Conservation (phyloP, 2,797 vertebrate genomes). For the Acanthopagrus latus region DNA sequence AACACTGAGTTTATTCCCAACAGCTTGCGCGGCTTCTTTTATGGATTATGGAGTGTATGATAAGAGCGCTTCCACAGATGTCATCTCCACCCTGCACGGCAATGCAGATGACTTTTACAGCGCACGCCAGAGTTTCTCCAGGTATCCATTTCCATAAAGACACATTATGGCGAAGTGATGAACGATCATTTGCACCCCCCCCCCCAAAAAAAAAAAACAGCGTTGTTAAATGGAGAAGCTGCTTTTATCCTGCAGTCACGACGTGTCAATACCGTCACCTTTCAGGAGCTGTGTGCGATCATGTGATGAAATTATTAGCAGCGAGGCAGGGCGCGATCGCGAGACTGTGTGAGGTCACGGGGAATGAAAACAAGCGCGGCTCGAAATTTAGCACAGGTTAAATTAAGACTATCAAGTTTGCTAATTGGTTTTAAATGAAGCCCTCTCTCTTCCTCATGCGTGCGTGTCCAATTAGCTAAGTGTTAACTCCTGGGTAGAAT, state of each 20-base stretch:
- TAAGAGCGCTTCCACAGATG: constrained; percentile 50
- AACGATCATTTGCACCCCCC: constrained; percentile 53
- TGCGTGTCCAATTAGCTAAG: constrained; percentile 72
- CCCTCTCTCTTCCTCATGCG: constrained; percentile 46
- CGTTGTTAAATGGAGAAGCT: constrained; percentile 62
- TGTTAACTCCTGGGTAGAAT: constrained; percentile 60
- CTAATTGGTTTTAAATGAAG: constrained; percentile 83
- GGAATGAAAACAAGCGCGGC: constrained; percentile 41
- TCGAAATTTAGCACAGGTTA: constrained; percentile 66
- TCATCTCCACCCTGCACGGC: constrained; percentile 9
- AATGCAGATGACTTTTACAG: constrained; percentile 45
- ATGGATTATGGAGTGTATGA: constrained; percentile 39
- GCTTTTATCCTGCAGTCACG: constrained; percentile 45
- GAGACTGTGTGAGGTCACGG: constrained; percentile 13
- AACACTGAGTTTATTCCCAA: constrained; percentile 14
- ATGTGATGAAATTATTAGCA: constrained; percentile 56
- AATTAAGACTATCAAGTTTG: constrained; percentile 76
- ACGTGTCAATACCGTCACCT: constrained; percentile 32
- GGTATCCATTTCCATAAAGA: constrained; percentile 60
- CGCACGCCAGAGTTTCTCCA: constrained; percentile 35
- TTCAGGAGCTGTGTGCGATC: constrained; percentile 27
- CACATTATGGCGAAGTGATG: constrained; percentile 56
- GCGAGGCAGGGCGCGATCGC: constrained; percentile 25
- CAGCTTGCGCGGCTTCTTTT: constrained; percentile 40
- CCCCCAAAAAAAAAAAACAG: constrained; percentile 15